A percentile compares a stretch with the other conserved stretches of the same genome.
phyloP scores from a whole-genome alignment of 2,113 vertebrate species.

The Vulpes ferrilata region DNA sequence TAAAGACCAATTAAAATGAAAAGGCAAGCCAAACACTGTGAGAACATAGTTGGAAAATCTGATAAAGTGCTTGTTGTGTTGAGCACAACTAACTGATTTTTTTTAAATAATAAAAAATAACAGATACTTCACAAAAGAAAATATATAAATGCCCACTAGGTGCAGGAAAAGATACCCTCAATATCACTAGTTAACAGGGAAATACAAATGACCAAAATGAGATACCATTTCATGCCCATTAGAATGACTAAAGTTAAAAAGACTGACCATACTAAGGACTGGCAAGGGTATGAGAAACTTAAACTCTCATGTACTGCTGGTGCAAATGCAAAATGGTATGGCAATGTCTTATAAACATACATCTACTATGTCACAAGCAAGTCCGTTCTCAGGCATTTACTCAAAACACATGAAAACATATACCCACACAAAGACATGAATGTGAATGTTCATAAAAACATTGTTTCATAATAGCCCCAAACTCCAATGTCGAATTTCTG shows the following conservation, averaged over 20 bases:
- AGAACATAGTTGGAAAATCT: not conserved
- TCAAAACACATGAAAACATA: not conserved
- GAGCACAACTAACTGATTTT: not conserved
- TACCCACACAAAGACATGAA: not conserved
- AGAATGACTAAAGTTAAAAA: not conserved
- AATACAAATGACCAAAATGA: not conserved
- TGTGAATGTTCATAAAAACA: not conserved
- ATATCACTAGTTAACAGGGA: not conserved
- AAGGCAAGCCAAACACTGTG: not conserved
- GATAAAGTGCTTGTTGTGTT: not conserved
- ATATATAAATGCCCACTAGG: not conserved
- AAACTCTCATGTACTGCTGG: not conserved
- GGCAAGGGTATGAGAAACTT: not conserved
- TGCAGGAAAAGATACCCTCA: not conserved
- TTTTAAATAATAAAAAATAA: not conserved
- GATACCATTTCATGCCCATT: not conserved
- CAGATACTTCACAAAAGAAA: not conserved
- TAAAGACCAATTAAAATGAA: constrained; percentile 10
- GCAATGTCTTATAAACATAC: not conserved
- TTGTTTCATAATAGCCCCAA: not conserved
- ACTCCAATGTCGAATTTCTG: not conserved
- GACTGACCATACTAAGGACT: not conserved
- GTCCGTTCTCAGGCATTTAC: not conserved
- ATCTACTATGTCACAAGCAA: not conserved
- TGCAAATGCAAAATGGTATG: not conserved